Percentiles rank a stretch among this genome's conserved stretches.
Conservation (phyloP, 2,797 vertebrate genomes). For the Coilia nasus region DNA sequence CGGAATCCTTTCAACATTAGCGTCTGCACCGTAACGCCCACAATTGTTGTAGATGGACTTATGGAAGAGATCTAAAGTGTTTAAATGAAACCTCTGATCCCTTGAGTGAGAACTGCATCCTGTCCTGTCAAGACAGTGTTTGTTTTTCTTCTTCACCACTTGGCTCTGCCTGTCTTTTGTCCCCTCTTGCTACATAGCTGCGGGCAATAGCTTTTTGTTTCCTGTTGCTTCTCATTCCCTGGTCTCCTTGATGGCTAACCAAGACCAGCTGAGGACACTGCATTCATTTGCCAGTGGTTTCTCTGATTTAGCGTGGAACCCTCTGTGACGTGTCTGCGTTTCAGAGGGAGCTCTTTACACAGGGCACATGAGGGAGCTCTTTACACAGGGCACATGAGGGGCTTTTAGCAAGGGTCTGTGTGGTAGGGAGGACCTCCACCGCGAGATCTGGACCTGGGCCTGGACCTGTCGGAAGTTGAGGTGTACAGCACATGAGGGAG, state of each 20-base stretch:
- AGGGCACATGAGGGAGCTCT: neutral
- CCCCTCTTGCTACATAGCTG: neutral
- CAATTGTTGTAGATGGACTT: no score
- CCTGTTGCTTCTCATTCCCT: constrained; percentile 47
- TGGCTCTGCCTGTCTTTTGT: neutral
- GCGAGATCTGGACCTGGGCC: neutral
- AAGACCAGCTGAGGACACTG: constrained; percentile 65
- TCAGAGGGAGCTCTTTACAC: neutral
- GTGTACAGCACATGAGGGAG: no score
- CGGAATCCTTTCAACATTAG: no score
- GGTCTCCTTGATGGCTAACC: constrained; percentile 66
- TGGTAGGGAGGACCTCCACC: neutral
- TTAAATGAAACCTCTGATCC: neutral
- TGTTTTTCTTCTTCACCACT: neutral
- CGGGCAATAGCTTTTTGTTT: constrained; percentile 50
- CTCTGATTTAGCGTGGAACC: constrained; percentile 26
- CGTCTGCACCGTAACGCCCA: no score
- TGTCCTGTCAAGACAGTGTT: neutral
- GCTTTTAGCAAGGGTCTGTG: neutral
- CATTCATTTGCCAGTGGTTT: constrained; percentile 63
- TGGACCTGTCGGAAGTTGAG: no score
- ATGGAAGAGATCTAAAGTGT: neutral
- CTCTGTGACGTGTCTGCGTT: neutral
- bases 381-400: neutral
- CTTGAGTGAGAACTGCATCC: neutral